phyloP scores from a whole-genome alignment of 2,888 invertebrate genomes.

The Oeneis ivallda region DNA sequence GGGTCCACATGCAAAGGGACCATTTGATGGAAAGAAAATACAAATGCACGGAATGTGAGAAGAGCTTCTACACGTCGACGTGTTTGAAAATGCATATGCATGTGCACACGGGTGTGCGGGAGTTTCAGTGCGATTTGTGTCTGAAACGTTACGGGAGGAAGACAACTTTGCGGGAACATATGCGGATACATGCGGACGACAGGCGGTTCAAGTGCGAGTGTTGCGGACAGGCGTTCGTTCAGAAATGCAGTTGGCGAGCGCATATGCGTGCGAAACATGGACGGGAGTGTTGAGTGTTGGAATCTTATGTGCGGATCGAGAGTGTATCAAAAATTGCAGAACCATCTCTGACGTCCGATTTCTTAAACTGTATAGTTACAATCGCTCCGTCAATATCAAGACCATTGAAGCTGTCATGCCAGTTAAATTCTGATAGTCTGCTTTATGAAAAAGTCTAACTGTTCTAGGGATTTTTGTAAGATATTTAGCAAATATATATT shows the following conservation, averaged over 20 bases:
- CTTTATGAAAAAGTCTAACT: no score
- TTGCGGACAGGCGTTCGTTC: conserved; percentile 21
- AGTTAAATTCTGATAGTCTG: no score
- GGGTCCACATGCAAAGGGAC: conserved; percentile 48
- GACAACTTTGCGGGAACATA: conserved; percentile 48
- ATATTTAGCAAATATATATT: no score
- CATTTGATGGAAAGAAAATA: conserved; percentile 55
- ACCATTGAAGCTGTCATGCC: no score
- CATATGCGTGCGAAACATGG: conserved; percentile 36
- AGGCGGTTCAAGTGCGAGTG: conserved; percentile 55
- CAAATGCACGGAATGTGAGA: conserved; percentile 48
- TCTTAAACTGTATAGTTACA: no score
- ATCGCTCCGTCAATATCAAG: no score
- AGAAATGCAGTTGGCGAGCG: conserved; percentile 21
- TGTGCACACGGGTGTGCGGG: conserved; percentile 43
- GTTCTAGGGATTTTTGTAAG: no score
- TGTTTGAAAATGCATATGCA: conserved; percentile 47
- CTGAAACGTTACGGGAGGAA: conserved; percentile 43
- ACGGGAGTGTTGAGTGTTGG: conserved; percentile 1
- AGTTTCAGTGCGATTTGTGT: conserved; percentile 47
- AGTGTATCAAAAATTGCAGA: no score
- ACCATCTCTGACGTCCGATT: no score
- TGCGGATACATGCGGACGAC: conserved; percentile 66
- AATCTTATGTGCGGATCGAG: not conserved
- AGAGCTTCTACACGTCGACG: conserved; percentile 44